Base-by-base conservation (phyloP, 2,113 vertebrate species). In the Misgurnus mizolepis region DNA sequence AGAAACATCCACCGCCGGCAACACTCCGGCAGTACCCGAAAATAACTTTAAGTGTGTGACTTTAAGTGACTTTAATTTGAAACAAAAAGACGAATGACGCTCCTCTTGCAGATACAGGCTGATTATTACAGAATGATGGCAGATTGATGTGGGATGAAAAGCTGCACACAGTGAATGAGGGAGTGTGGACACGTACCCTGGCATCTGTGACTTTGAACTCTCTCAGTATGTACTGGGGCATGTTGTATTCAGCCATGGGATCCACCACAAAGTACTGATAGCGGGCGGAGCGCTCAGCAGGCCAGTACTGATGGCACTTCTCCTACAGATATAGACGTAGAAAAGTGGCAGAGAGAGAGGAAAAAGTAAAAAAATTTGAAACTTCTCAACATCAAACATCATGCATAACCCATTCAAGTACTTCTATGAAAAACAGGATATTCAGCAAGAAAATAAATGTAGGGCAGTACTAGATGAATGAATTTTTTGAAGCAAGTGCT, bases 291-390 rank as follows among this genome's bases (percentile, higher is more conserved):
- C 95, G 95, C 86, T 98, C 96, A 0, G 96, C 95, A 0, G 97
- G 97, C 97, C 97, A 99, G 91, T 99, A 99, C 92, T 99, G 97
- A 83, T 99, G 97, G 84, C 96, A 99, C 83, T 98, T 99, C 84
- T 99, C 97, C 97, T 99, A 47, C 2, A 34, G 27, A 34, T 34
- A 34, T 3, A 34, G 27, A 34, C 27, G 1, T 34, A 85, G 45
- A 43, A 47, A 40, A 14, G 12, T 55, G 40, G 8, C 55, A 53
- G 45, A 76, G 56, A 43, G 27, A 47, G 41, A 34, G 15, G 17
- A 65, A 22, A 64, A 27, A 53, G 39, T 72, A 15, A 61, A 43
- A 58, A 67, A 61, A 47, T 7, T 53, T 50, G 49, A 50, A 50
- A 50, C 49, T 50, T 4, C 49, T 56, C 15, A 56, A 15, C 45